Percentiles rank a stretch among this genome's conserved stretches.
These are phyloP conservation scores for Rhabdophis nuchalis DNA, from an alignment of 2,797 vertebrate genomes.

Conservation along the genomic window DNA sequence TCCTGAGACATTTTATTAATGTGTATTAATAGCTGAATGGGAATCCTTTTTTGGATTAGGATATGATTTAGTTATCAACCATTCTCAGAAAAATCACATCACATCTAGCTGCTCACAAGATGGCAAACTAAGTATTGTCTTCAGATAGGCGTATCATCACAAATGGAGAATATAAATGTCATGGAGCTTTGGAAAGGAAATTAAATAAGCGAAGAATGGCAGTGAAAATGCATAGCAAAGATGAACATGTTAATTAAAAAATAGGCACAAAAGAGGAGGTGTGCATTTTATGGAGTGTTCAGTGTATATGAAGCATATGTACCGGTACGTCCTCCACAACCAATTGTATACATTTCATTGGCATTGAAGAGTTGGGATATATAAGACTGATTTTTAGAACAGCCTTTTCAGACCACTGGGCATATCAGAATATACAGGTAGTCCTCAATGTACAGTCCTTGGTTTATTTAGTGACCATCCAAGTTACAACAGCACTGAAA, in stretches of 20 bases:
- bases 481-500: not conserved
- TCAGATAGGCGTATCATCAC: constrained; percentile 31
- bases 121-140: constrained; percentile 33
- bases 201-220: constrained; percentile 24
- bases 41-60: constrained; percentile 26
- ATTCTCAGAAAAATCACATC: constrained; percentile 35
- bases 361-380: not conserved
- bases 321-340: no score
- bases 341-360: not conserved
- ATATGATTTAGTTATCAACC: constrained; percentile 46
- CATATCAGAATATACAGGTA: not conserved
- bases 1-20: constrained; percentile 22
- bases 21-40: constrained; percentile 41
- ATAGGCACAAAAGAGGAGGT: not conserved
- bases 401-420: not conserved
- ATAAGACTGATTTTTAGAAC: not conserved
- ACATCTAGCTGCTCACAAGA: constrained; percentile 25
- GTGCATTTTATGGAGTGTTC: not conserved
- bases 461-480: not conserved
- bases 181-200: constrained; percentile 3
- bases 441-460: not conserved
- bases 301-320: not conserved
- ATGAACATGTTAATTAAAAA: not conserved
- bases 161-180: not conserved
- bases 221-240: constrained; percentile 2